Evolutionary conservation across 2,113 vertebrate species (phyloP), one percentile per base, ranked within the genome.

Genomic region (Manacus vitellinus): DNA sequence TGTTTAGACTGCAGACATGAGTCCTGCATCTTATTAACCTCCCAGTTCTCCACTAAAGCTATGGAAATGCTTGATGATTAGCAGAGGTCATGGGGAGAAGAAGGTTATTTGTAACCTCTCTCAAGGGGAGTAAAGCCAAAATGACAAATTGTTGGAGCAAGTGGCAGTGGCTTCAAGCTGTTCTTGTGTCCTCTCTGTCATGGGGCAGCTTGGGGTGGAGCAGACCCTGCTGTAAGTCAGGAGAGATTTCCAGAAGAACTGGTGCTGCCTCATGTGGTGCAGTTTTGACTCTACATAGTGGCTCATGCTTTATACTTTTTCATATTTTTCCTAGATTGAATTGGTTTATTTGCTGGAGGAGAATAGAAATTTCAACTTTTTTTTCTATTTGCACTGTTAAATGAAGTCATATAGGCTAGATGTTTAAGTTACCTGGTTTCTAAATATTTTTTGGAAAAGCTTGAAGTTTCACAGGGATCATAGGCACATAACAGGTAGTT

Each of bases 1-100:
- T 92, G 89, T 77, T 96, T 72, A 54, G 75, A 65, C 95, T 96
- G 88, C 89, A 89, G 95, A 94, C 17, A 58, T 80, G 88, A 68
- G 86, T 96, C 77, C 61, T 87, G 68, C 85, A 73, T 95, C 87
- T 92, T 88, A 92, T 97, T 96, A 95, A 82, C 83, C 88, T 85
- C 61, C 58, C 66, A 6, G 2, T 47, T 46, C 63, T 88, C 74
- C 72, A 54, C 75, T 51, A 33, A 90, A 93, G 92, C 31, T 7
- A 44, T 15, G 75, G 93, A 88, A 84, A 44, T 67, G 35, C 11
- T 58, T 31, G 52, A 8, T 61, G 86, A 79, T 85, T 30, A 81
- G 49, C 43, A 46, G 71, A 83, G 88, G 75, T 14, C 81, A 10
- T 0, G 0, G 35, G 70, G 44, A 33, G 55, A 11, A 51, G 54